Percentiles rank a stretch among this genome's conserved stretches.
phyloP scores from a whole-genome alignment of 2,888 invertebrate genomes.

The Agrotis puta region DNA sequence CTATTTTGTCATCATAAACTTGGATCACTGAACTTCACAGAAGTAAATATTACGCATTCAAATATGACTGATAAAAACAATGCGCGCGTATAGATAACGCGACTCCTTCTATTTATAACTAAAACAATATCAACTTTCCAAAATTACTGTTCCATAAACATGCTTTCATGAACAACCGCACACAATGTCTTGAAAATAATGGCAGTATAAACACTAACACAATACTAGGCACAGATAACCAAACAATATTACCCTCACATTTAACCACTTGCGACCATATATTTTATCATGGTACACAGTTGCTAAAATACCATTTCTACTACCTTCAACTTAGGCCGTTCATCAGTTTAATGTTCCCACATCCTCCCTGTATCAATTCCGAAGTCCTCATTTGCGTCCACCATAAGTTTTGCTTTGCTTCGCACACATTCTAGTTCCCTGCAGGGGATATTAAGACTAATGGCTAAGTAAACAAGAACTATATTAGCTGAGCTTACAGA shows the following conservation, averaged over 20 bases:
- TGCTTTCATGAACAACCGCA: conserved; percentile 32
- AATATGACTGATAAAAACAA: conserved; percentile 1
- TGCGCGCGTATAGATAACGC: neutral
- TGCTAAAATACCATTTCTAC: conserved; percentile 46
- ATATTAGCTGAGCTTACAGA: conserved; percentile 77
- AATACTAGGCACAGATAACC: conserved; percentile 38
- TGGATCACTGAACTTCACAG: neutral
- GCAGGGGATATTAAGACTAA: conserved; percentile 84
- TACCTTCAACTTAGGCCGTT: conserved; percentile 54
- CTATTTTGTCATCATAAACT: neutral
- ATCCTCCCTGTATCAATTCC: conserved; percentile 68
- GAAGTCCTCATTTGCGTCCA: conserved; percentile 84
- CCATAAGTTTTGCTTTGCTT: conserved; percentile 85
- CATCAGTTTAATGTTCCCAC: conserved; percentile 65
- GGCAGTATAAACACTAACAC: conserved; percentile 34
- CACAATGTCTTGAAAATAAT: conserved; percentile 43
- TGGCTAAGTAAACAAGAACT: conserved; percentile 76
- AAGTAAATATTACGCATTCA: conserved; percentile 1
- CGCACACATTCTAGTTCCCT: conserved; percentile 72
- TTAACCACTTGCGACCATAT: conserved; percentile 34
- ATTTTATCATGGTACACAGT: conserved; percentile 41
- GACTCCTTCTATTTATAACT: conserved; percentile 4
- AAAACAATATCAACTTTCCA: conserved; percentile 32
- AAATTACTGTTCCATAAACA: conserved; percentile 44
- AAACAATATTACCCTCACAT: conserved; percentile 49